phyloP scores from a whole-genome alignment of 2,797 vertebrate species.

The Lagodon rhomboides region DNA sequence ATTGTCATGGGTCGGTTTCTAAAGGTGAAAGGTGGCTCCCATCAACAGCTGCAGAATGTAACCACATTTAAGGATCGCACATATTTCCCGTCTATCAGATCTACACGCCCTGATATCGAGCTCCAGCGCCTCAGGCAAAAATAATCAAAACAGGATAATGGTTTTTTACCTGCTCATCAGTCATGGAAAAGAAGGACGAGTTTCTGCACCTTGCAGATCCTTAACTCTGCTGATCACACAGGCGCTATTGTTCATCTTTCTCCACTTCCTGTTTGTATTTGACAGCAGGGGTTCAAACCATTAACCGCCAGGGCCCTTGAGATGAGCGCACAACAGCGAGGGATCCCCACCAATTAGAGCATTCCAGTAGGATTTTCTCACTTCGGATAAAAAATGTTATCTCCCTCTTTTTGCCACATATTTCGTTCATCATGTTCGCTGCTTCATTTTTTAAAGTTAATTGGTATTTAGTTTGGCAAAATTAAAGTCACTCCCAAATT shows the following conservation, averaged over 20 bases:
- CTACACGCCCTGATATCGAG: conserved; percentile 6
- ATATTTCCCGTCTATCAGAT: not conserved
- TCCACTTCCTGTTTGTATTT: conserved; percentile 35
- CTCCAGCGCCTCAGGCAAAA: conserved; percentile 10
- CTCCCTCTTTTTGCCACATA: too few relatives aligned
- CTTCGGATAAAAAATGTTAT: not conserved
- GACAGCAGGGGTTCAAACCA: conserved; percentile 27
- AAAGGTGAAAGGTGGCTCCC: not conserved
- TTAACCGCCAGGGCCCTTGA: not conserved
- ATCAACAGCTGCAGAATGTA: not conserved
- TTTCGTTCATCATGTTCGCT: not conserved
- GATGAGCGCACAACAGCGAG: conserved; percentile 2
- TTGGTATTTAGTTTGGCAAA: not conserved
- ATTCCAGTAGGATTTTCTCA: not conserved
- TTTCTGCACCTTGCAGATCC: conserved; percentile 8
- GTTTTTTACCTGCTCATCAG: conserved; percentile 17
- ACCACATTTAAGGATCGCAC: not conserved
- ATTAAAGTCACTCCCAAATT: not conserved
- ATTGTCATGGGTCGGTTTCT: not conserved
- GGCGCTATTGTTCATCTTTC: conserved; percentile 38
- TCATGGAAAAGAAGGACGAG: not conserved
- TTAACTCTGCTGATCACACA: not conserved
- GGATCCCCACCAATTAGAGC: not conserved
- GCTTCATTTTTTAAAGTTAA: not conserved
- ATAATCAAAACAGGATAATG: conserved; percentile 32